Conservation (phyloP, 1,140 invertebrate genomes). For the Lethrus apterus region DNA sequence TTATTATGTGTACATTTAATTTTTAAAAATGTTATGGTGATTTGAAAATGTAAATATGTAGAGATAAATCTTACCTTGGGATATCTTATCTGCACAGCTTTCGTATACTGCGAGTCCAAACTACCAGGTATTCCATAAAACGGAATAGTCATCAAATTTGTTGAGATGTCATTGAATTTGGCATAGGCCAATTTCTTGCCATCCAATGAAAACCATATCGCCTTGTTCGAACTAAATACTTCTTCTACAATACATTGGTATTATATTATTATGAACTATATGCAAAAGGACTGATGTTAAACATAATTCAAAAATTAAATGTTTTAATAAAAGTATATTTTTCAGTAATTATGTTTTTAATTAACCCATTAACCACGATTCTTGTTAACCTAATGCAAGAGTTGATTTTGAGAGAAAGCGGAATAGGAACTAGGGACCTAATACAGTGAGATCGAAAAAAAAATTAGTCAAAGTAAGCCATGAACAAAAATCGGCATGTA, state of each 20-base stretch:
- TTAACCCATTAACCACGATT: no score
- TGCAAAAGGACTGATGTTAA: background rate
- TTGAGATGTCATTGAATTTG: conserved; percentile 72
- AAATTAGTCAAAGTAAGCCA: no score
- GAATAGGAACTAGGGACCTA: no score
- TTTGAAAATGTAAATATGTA: conserved; percentile 62
- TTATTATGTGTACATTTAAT: no score
- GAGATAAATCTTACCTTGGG: conserved; percentile 71
- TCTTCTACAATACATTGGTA: conserved; percentile 77
- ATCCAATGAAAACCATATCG: conserved; percentile 82
- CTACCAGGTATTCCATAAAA: conserved; percentile 61
- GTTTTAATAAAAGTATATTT: background rate
- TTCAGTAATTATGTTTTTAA: no score
- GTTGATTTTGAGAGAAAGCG: no score
- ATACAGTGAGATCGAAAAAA: no score
- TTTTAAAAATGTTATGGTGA: no score
- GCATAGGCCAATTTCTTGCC: conserved; percentile 75
- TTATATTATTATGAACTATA: conserved; percentile 21
- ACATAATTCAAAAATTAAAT: background rate
- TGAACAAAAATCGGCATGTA: no score
- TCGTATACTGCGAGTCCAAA: conserved; percentile 59
- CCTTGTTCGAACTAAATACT: conserved; percentile 75
- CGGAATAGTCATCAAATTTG: conserved; percentile 56
- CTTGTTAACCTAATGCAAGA: no score
- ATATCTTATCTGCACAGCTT: conserved; percentile 65